Conservation (phyloP, 92 coral and sea anemone genomes). For the Anthopleura xanthogrammica region DNA sequence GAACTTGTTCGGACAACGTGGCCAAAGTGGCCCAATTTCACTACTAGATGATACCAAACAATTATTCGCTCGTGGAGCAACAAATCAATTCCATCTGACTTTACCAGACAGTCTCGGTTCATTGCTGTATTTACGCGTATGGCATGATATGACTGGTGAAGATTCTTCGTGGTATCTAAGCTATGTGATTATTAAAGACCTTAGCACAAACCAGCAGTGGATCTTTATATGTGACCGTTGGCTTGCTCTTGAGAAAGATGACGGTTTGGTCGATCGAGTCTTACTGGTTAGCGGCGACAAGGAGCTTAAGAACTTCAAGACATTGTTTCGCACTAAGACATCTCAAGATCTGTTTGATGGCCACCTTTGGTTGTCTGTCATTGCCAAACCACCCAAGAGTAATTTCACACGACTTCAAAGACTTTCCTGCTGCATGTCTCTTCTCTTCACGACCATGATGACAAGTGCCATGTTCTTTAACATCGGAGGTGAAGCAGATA, state of each 20-base stretch:
- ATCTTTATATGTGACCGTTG: conserved; percentile 67
- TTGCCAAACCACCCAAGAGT: conserved; percentile 72
- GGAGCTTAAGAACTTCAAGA: conserved; percentile 59
- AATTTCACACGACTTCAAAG: conserved; percentile 81
- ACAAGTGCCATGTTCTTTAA: conserved; percentile 88
- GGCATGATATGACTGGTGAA: conserved; percentile 59
- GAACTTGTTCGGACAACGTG: conserved; percentile 37
- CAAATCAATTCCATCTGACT: conserved; percentile 47
- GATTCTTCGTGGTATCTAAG: conserved; percentile 58
- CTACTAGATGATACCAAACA: conserved; percentile 42
- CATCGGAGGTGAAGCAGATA: conserved; percentile 55
- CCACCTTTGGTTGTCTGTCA: conserved; percentile 79
- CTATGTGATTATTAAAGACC: conserved; percentile 49
- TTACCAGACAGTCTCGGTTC: conserved; percentile 47
- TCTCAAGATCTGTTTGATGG: conserved; percentile 69
- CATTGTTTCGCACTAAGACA: conserved; percentile 56
- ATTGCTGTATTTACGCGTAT: conserved; percentile 45
- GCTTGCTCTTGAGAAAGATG: conserved; percentile 75
- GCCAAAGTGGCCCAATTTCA: conserved; percentile 40
- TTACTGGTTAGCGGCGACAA: conserved; percentile 40
- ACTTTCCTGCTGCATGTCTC: conserved; percentile 73
- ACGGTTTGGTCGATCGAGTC: conserved; percentile 58
- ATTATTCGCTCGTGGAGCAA: conserved; percentile 64
- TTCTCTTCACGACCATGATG: conserved; percentile 77
- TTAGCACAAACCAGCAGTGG: conserved; percentile 34